phyloP scores from a whole-genome alignment of 1,140 invertebrate genomes.

The Calliopsis andreniformis region DNA sequence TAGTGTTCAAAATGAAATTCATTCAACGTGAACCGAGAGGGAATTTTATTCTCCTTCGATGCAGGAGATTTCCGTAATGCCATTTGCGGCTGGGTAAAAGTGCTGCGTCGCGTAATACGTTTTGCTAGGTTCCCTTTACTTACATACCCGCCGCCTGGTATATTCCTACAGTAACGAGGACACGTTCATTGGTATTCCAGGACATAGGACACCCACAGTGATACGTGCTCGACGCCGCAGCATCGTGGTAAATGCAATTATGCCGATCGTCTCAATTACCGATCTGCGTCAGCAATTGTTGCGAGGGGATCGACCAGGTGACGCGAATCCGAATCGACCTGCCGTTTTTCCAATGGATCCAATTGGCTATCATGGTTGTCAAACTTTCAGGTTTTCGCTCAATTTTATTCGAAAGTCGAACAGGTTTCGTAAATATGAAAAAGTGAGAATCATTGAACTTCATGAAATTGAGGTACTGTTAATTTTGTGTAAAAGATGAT shows the following conservation, averaged over 20 bases:
- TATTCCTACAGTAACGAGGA: slow-evolving; percentile 62
- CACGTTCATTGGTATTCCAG: slow-evolving; percentile 71
- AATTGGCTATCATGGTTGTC: too few relatives aligned
- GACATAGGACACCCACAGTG: slow-evolving; percentile 49
- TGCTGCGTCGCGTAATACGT: slow-evolving; percentile 47
- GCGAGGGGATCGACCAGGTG: slow-evolving; percentile 38
- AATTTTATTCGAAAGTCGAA: too few relatives aligned
- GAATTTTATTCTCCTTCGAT: slow-evolving; percentile 28
- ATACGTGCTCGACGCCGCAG: slow-evolving; percentile 66
- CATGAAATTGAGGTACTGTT: too few relatives aligned
- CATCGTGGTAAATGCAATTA: slow-evolving; percentile 72
- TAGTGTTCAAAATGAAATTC: slow-evolving; percentile 40
- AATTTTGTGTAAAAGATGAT: too few relatives aligned
- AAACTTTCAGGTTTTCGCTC: too few relatives aligned
- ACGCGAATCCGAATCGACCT: background rate
- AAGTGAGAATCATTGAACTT: too few relatives aligned
- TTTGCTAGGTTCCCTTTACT: slow-evolving; percentile 30
- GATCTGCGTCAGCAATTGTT: slow-evolving; percentile 73
- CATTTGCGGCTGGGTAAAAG: slow-evolving; percentile 41
- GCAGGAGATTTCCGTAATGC: slow-evolving; percentile 38
- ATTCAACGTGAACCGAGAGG: background rate
- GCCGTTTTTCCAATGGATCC: background rate
- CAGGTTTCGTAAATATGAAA: too few relatives aligned
- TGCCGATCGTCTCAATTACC: slow-evolving; percentile 73
- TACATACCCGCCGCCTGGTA: slow-evolving; percentile 37